phyloP scores from a whole-genome alignment of 1,140 invertebrate species.

The Uloborus diversus region DNA sequence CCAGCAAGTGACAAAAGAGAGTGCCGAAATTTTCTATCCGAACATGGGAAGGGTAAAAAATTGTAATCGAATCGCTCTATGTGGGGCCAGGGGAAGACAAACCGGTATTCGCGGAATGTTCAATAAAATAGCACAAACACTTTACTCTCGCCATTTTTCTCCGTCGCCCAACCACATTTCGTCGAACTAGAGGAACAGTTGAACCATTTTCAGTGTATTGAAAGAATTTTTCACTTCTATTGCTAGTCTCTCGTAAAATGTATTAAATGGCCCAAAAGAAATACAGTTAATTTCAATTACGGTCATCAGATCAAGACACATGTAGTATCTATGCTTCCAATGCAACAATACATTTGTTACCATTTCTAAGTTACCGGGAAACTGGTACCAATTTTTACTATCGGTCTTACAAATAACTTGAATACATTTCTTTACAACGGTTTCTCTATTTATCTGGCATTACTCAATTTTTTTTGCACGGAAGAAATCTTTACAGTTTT shows the following conservation, averaged over 20 bases:
- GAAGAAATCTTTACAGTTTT: too few relatives aligned
- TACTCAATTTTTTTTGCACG: too few relatives aligned
- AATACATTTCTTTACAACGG: too few relatives aligned
- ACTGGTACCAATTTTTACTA: too few relatives aligned
- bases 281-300: constrained; percentile 4
- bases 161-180: constrained; percentile 15
- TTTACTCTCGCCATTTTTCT: constrained; percentile 34
- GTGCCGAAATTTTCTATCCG: not conserved
- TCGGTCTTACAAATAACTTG: too few relatives aligned
- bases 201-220: not conserved
- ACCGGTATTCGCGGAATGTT: constrained; percentile 37
- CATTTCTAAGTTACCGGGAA: too few relatives aligned
- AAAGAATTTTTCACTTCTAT: constrained; percentile 6
- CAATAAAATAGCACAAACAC: constrained; percentile 43
- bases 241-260: not conserved
- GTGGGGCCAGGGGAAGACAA: constrained; percentile 15
- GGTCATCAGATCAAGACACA: not conserved
- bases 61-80: constrained; percentile 29
- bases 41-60: constrained; percentile 26
- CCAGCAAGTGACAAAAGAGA: not conserved
- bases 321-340: too few relatives aligned
- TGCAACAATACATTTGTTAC: too few relatives aligned
- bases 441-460: too few relatives aligned
- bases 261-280: not conserved
- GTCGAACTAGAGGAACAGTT: not conserved